Conservation (phyloP, 2,888 invertebrate species). For the Itoplectis maculator region DNA sequence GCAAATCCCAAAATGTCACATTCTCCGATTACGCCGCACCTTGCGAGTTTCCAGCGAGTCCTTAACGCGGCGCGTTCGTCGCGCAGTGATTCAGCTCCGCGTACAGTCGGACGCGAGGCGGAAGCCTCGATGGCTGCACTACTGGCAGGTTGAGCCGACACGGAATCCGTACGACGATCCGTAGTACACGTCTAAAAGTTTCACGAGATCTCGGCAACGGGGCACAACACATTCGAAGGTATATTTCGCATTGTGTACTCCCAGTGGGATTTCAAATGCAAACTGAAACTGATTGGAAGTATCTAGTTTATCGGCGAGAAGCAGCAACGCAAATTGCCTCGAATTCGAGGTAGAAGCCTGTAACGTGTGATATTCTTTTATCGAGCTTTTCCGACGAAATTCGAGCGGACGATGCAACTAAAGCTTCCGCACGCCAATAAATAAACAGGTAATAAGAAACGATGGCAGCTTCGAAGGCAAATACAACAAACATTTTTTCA, state of each 20-base stretch:
- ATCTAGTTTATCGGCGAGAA: constrained; percentile 64
- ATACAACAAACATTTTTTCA: neutral
- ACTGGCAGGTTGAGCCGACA: neutral
- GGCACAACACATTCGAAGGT: constrained; percentile 10
- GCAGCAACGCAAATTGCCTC: constrained; percentile 74
- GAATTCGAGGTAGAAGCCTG: constrained; percentile 43
- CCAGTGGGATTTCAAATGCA: constrained; percentile 19
- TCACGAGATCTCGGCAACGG: neutral
- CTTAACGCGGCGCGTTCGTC: too few relatives aligned
- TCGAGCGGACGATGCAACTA: constrained; percentile 2
- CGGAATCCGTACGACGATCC: constrained; percentile 25
- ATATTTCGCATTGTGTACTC: neutral
- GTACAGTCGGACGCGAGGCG: constrained; percentile 15
- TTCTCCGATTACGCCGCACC: too few relatives aligned
- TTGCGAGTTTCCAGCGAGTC: too few relatives aligned
- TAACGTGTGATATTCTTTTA: neutral
- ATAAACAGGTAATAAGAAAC: too few relatives aligned
- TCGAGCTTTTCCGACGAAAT: constrained; percentile 34
- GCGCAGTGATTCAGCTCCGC: constrained; percentile 20
- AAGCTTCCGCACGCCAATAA: neutral
- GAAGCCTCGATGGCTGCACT: constrained; percentile 1
- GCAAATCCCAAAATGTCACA: too few relatives aligned
- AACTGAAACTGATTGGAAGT: constrained; percentile 17
- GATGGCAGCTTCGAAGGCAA: neutral
- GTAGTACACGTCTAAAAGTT: constrained; percentile 42